Evolutionary conservation across 1,140 invertebrate genomes (phyloP), one percentile per base, ranked within the genome.

Genomic region (Drosophila mayri): DNA sequence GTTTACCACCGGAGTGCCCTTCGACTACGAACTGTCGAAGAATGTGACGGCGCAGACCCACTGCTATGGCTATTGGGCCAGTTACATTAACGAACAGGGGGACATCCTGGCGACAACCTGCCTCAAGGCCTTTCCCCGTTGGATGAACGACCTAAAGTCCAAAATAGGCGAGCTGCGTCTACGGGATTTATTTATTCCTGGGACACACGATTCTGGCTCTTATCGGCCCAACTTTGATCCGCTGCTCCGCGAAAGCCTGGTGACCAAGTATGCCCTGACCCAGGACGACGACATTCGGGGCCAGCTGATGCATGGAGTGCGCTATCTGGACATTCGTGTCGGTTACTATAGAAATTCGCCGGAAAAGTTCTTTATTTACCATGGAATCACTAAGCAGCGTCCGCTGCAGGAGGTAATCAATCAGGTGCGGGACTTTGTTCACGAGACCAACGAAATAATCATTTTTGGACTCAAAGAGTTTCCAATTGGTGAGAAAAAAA

Each of bases 401-500:
- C 93, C 94, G 14, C 76, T 95, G 4, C 79, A 88, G 60, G 91
- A 91, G 10, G 86, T 95, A 1, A 80, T 95, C 0, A 83, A 94
- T 20, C 93, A 95, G 61, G 92, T 95, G 2, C 94, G 93, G 81
- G 81, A 67, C n/a, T 95, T 95, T 79, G 91, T 95, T 14, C 76
- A 93, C 35, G 93, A 94, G 67, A 95, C 94, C n/a, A 93, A 95
- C 71, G 95, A 95, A 90, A 95, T 95, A 66, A 92, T 95, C 4
- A 94, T 95, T 20, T 93, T 95, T 65, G 95, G 95, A 58, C 91
- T 95, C 30, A 95, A 95, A 67, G 93, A 94, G 75, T 95, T 95
- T 90, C 94, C 94, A 11, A 90, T 94, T 35, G 95, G 94, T 94
- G 50, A 85, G 76, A 3, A 14, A 9, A 10, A 38, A 12, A 1